Conservation (phyloP, 2,797 vertebrate species). For the Balearica regulorum region DNA sequence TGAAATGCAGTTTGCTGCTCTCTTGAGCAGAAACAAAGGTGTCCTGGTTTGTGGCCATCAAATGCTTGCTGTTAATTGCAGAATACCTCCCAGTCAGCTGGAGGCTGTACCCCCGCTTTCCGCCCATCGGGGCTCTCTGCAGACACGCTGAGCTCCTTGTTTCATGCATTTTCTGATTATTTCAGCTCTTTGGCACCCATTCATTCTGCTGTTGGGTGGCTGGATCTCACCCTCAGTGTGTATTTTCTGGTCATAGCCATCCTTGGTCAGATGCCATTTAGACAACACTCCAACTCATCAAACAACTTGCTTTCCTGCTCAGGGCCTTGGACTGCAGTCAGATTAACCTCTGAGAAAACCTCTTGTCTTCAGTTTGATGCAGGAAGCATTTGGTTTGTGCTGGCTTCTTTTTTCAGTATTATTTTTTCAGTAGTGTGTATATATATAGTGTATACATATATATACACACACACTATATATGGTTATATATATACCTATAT, state of each 20-base stretch:
- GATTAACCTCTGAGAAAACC: not conserved
- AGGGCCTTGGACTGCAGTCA: not conserved
- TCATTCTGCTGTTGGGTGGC: not conserved
- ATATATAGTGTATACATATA: not conserved
- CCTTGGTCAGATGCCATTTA: conserved; percentile 28
- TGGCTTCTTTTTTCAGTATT: not conserved
- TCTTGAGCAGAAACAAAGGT: not conserved
- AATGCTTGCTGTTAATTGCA: not conserved
- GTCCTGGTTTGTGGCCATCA: not conserved
- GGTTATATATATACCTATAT: not conserved
- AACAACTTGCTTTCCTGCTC: not conserved
- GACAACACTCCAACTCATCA: not conserved
- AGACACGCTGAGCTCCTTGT: not conserved
- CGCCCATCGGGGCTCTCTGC: not conserved
- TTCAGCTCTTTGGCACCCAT: not conserved
- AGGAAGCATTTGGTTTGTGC: not conserved
- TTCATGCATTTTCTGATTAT: not conserved
- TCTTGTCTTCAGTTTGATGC: not conserved
- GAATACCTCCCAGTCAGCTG: fast-evolving
- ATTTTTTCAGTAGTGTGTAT: not conserved
- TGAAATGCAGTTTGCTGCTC: not conserved
- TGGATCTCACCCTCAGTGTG: not conserved
- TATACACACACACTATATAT: too few relatives aligned
- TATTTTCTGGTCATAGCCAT: not conserved
- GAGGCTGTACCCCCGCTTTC: not conserved